These are phyloP conservation scores for Pangasius djambal DNA, from an alignment of 2,797 vertebrate genomes.

Conservation along the genomic window DNA sequence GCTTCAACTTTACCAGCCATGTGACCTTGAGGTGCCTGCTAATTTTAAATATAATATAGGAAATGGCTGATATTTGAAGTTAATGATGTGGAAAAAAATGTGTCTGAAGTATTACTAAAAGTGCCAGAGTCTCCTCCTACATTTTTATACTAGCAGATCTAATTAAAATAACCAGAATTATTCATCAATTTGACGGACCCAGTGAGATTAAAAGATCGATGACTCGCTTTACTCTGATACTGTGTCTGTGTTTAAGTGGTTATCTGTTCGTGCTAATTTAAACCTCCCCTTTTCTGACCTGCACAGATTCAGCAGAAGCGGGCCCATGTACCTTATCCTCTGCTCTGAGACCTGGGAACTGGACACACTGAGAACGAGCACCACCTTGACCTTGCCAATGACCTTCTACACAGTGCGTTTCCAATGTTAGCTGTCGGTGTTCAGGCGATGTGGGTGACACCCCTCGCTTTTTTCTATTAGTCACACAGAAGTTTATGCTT, in stretches of 20 bases:
- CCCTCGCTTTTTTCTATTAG: neutral
- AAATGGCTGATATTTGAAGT: constrained; percentile 5
- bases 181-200: neutral
- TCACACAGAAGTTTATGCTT: neutral
- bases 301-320: constrained; percentile 39
- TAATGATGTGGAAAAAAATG: constrained; percentile 5
- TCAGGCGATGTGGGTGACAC: neutral
- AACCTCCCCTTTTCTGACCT: neutral
- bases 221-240: constrained; percentile 18
- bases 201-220: constrained; percentile 8
- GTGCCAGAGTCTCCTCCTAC: neutral
- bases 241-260: constrained; percentile 11
- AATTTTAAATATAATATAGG: constrained; percentile 2
- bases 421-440: neutral
- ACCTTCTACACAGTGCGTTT: constrained; percentile 59
- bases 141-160: constrained; percentile 1
- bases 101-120: neutral
- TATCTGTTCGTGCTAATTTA: constrained; percentile 32
- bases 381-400: constrained; percentile 53
- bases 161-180: constrained; percentile 10
- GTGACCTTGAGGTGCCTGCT: neutral
- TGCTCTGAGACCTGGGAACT: constrained; percentile 40
- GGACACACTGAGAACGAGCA: constrained; percentile 43
- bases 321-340: constrained; percentile 39
- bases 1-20: neutral